Percentiles rank a stretch among this genome's conserved stretches.
Evolutionary conservation across 2,797 vertebrate genomes (phyloP).

Genomic region (Esox lucius): DNA sequence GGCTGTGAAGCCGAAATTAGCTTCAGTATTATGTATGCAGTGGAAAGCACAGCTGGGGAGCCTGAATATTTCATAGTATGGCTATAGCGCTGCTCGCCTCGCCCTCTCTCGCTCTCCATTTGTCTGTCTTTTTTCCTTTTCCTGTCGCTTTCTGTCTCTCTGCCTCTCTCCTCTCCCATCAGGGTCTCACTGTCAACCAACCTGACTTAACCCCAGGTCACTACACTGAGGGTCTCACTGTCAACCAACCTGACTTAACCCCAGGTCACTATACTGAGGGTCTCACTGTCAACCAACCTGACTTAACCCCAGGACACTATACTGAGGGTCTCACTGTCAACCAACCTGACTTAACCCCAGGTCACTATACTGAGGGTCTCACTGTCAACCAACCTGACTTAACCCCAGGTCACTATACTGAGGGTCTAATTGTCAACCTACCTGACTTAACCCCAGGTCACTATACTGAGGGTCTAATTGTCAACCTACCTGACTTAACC

Average conservation of each 20-base stretch:
- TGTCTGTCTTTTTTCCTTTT: no score
- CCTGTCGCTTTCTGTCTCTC: no score
- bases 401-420: no score
- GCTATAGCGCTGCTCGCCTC: constrained; percentile 59
- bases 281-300: constrained; percentile 64
- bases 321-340: constrained; percentile 57
- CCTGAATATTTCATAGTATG: constrained; percentile 80
- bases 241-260: constrained; percentile 45
- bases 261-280: constrained; percentile 22
- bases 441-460: constrained; percentile 11
- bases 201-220: no score
- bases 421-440: constrained; percentile 46
- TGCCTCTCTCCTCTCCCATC: no score
- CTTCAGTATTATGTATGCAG: constrained; percentile 79
- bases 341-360: constrained; percentile 44
- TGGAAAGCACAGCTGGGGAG: constrained; percentile 75
- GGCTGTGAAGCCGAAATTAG: constrained; percentile 72
- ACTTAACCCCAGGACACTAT: constrained; percentile 53
- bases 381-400: no score
- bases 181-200: no score
- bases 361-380: constrained; percentile 49
- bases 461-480: constrained; percentile 54
- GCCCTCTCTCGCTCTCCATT: no score
- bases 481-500: constrained; percentile 53
- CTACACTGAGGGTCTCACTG: constrained; percentile 14